Evolutionary conservation across 2,113 vertebrate species (phyloP).

Genomic region (Melozone crissalis): DNA sequence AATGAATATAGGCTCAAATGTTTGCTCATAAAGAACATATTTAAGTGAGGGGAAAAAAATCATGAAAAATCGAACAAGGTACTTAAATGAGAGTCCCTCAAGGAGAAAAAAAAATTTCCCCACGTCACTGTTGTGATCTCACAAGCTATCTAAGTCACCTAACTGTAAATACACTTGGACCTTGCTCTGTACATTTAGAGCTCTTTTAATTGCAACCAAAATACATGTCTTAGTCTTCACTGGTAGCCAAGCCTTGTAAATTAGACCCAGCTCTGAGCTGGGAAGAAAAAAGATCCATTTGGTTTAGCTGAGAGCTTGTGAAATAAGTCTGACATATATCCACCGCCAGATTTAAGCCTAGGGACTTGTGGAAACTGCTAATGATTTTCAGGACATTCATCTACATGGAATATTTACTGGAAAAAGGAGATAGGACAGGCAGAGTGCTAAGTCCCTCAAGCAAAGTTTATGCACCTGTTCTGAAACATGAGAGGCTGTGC

Average conservation of each 20-base stretch:
- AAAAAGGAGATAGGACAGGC: slow-evolving; percentile 15
- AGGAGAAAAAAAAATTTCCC: background rate
- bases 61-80: background rate
- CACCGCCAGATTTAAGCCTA: background rate
- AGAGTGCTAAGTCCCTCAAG: slow-evolving; percentile 40
- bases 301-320: background rate
- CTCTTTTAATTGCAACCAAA: background rate
- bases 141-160: background rate
- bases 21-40: background rate
- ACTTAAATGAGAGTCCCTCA: background rate
- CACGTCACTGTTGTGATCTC: background rate
- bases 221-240: background rate
- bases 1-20: background rate
- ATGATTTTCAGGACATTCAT: slow-evolving; percentile 37
- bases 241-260: background rate
- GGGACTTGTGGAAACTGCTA: background rate
- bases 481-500: slow-evolving; percentile 26
- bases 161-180: background rate
- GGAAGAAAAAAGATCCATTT: background rate
- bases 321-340: background rate
- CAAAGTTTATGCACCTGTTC: slow-evolving; percentile 52
- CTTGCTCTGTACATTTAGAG: background rate
- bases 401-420: slow-evolving; percentile 1
- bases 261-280: background rate
- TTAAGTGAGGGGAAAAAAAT: background rate